Evolutionary conservation across 2,888 invertebrate genomes (phyloP).

Genomic region (Ormyrus nitidulus): DNA sequence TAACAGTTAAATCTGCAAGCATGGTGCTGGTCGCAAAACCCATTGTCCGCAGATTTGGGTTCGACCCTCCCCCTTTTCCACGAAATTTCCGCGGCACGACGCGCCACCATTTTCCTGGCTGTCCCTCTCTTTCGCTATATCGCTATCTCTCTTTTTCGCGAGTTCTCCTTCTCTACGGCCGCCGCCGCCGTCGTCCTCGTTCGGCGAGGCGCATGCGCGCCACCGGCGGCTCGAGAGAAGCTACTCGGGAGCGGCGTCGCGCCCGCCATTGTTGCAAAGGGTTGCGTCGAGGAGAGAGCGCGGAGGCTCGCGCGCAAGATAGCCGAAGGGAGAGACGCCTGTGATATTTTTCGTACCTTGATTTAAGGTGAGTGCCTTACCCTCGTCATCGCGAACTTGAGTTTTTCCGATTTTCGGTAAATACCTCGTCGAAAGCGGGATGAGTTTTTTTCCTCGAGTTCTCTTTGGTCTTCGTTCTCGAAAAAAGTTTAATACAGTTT

Average conservation of each 20-base stretch:
- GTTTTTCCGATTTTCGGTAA: background rate
- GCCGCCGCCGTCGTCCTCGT: conserved; percentile 34
- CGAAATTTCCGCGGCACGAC: conserved; percentile 25
- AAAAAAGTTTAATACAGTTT: too few species aligned
- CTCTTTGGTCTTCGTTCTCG: too few species aligned
- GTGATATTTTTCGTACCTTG: conserved; percentile 53
- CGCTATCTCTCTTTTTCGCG: background rate
- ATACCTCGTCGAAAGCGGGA: too few species aligned
- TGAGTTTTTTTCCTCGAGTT: too few species aligned
- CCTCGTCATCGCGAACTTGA: background rate
- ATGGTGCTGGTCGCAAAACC: too few species aligned
- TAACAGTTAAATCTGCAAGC: too few species aligned
- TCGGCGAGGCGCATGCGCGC: background rate
- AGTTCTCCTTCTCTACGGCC: background rate
- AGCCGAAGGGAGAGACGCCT: conserved; percentile 31
- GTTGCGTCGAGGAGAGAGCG: conserved; percentile 42
- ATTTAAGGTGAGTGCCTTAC: conserved; percentile 35
- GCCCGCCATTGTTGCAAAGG: conserved; percentile 50
- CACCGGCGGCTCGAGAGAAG: background rate
- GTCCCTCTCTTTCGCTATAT: background rate
- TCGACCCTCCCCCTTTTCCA: conserved; percentile 52
- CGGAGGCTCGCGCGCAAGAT: conserved; percentile 36
- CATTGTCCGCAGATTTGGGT: too few species aligned
- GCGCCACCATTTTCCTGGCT: conserved; percentile 55
- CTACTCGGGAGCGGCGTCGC: conserved; percentile 39